A percentile compares a stretch with the other conserved stretches of the same genome.
Evolutionary conservation across 1,140 invertebrate species (phyloP).

Genomic region (Aplysia californica): DNA sequence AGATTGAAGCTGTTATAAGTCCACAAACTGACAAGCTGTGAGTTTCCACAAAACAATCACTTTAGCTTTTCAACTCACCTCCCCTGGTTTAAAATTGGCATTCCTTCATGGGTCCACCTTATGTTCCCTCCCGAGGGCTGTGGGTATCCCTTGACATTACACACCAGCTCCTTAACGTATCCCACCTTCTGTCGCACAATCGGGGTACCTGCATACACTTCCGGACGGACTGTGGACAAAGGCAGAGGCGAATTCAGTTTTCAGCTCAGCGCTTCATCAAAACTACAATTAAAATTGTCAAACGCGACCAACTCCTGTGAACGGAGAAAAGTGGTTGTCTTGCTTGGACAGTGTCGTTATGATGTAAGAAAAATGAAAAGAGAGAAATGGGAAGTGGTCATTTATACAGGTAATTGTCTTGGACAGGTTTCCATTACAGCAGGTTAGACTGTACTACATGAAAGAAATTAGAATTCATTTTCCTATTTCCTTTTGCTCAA

Average conservation of each 20-base stretch:
- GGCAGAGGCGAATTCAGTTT: too few relatives aligned
- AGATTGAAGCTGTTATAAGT: background rate
- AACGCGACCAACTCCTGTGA: background rate
- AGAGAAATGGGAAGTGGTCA: background rate
- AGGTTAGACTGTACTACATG: too few relatives aligned
- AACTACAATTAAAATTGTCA: background rate
- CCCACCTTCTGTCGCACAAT: slow-evolving; percentile 39
- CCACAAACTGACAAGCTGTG: background rate
- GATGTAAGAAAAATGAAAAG: background rate
- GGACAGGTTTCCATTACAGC: too few relatives aligned
- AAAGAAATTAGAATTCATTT: too few relatives aligned
- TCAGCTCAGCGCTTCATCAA: too few relatives aligned
- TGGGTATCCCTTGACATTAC: slow-evolving; percentile 43
- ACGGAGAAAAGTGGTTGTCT: background rate
- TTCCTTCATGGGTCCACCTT: slow-evolving; percentile 33
- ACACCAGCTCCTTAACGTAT: slow-evolving; percentile 44
- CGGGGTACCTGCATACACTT: slow-evolving; percentile 18
- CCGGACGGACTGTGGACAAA: slow-evolving; percentile 33
- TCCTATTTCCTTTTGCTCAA: too few relatives aligned
- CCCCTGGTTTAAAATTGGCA: background rate
- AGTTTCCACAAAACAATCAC: background rate
- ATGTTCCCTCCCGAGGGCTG: slow-evolving; percentile 30
- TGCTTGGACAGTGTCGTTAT: background rate
- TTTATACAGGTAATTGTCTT: too few relatives aligned
- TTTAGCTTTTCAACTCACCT: slow-evolving; percentile 10